Base-by-base conservation (phyloP, 2,888 invertebrate genomes). In the Pseudococcus longispinus region DNA sequence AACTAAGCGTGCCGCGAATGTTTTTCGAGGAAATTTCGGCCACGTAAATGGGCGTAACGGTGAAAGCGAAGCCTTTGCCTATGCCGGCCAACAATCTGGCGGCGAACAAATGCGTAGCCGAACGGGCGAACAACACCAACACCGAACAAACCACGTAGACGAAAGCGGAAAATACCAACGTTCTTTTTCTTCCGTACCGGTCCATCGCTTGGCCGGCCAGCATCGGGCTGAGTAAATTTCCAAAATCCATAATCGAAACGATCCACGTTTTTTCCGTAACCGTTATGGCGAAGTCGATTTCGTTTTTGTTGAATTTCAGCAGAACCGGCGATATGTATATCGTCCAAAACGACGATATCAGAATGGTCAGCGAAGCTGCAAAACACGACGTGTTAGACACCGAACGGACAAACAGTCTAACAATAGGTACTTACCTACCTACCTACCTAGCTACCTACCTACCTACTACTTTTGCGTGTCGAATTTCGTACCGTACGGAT, bases 131-230 rank as follows among this genome's bases (percentile, higher is more conserved):
- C 8, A 91, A 88, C 0, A 90, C 89, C 15, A 90, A 88, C 0
- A 90, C 87, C 91, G 91, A 91, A 4, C 91, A 90, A 13, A 89
- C 51, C 1, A 90, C 89, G 89, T 90, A 91, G 88, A 91, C 90
- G 18, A 90, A 77, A 18, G 91, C 91, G 18, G 91, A 90, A 15
- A 90, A 83, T 2, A 91, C 88, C 18, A 89, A 85, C 9, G 89
- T 89, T 11, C 51, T 37, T 55, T 89, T 89, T 42, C 89, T 77
- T 20, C 89, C 89, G 37, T 88, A 32, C 37, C 87, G 87, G 87
- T 89, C 89, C 89, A 89, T 89, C 80, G 89, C 70, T 83, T 89
- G 89, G 13, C 89, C 89, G n/a, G 88, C 88, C 0, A 89, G 88
- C 74, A 89, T 88, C 0, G 89, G 89, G 29, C 89, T 89, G 32